phyloP scores from a whole-genome alignment of 2,797 vertebrate genomes.

The Arctocebus calabarensis region DNA sequence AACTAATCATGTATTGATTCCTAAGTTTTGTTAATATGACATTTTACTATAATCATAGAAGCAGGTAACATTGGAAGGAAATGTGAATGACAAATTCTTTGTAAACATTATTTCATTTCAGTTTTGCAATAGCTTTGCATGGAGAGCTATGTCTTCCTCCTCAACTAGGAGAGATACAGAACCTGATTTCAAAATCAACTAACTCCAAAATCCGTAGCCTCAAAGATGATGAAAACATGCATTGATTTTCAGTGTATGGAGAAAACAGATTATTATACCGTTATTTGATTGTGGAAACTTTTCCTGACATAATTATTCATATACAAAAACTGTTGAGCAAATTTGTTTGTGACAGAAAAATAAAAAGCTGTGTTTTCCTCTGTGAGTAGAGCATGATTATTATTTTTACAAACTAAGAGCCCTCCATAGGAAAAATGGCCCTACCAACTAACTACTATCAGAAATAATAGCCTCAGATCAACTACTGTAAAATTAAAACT shows the following conservation, averaged over 20 bases:
- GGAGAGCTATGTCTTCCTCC: not conserved
- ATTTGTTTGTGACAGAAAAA: not conserved
- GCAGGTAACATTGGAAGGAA: not conserved
- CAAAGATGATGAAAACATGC: not conserved
- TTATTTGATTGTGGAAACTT: not conserved
- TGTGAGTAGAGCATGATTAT: not conserved
- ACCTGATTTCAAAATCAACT: not conserved
- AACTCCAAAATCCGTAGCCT: not conserved
- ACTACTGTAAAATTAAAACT: slow-evolving; percentile 51
- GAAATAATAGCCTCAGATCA: slow-evolving; percentile 18
- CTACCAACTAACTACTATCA: not conserved
- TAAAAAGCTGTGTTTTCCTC: not conserved
- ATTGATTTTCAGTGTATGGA: not conserved
- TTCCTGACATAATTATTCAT: slow-evolving; percentile 37
- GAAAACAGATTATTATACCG: not conserved
- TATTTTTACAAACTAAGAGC: not conserved
- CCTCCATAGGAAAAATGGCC: not conserved
- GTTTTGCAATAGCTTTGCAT: not conserved
- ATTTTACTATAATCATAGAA: not conserved
- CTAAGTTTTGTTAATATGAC: not conserved
- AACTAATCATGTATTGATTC: not conserved
- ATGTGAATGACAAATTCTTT: not conserved
- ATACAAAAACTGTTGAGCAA: not conserved
- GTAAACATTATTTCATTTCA: not conserved
- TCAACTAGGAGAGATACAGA: not conserved